Percentiles rank a stretch among this genome's conserved stretches.
phyloP scores from a whole-genome alignment of 2,113 vertebrate genomes.

The Perca flavescens region DNA sequence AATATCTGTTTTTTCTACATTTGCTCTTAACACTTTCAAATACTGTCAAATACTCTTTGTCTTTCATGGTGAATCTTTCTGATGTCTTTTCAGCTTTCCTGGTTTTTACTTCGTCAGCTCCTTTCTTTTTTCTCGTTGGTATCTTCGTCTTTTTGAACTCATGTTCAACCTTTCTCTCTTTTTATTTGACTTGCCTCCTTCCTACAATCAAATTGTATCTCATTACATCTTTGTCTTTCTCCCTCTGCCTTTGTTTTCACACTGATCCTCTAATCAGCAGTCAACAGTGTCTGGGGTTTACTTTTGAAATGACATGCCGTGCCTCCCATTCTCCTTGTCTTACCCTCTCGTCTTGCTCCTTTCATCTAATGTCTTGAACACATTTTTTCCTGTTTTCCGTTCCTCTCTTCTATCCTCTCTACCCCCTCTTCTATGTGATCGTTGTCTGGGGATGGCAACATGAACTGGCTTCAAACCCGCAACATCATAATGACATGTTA shows the following conservation, averaged over 20 bases:
- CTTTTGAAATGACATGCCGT: slow-evolving; percentile 51
- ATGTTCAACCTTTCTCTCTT: neutral
- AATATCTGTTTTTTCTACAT: neutral
- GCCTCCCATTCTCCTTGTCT: slow-evolving; percentile 30
- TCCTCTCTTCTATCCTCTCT: neutral
- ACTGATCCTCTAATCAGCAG: slow-evolving; percentile 56
- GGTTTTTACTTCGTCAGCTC: neutral
- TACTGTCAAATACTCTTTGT: neutral
- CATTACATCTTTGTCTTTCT: slow-evolving; percentile 25
- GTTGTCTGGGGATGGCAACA: slow-evolving; percentile 37
- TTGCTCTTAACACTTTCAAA: neutral
- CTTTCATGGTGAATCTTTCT: neutral
- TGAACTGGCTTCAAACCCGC: slow-evolving; percentile 53
- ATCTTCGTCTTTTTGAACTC: slow-evolving; percentile 2
- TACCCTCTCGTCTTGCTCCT: slow-evolving; percentile 21
- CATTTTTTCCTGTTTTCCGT: slow-evolving; percentile 13
- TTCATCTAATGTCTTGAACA: slow-evolving; percentile 25
- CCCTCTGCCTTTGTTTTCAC: slow-evolving; percentile 26
- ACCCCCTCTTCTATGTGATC: slow-evolving; percentile 18
- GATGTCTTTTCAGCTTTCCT: slow-evolving; percentile 2
- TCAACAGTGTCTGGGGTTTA: slow-evolving; percentile 48
- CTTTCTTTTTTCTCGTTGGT: neutral
- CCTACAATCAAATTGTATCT: slow-evolving; percentile 15
- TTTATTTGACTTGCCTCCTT: slow-evolving; percentile 14
- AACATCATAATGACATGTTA: slow-evolving; percentile 54